Percentiles rank a stretch among this genome's conserved stretches.
Conservation (phyloP, 2,113 vertebrate genomes). For the Motacilla tschutschensis region DNA sequence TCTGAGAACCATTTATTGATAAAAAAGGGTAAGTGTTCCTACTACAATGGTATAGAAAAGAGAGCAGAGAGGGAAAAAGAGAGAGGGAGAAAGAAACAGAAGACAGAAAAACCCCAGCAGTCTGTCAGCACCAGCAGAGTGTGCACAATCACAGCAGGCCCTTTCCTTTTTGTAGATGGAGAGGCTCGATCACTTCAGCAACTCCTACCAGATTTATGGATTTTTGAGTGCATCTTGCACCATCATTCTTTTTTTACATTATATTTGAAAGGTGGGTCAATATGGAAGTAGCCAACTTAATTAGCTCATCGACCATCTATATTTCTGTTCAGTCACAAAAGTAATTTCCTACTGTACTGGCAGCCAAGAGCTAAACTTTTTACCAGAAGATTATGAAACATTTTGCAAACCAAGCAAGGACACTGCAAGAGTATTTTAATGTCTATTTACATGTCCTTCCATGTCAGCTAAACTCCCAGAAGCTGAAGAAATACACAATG, state of each 20-base stretch:
- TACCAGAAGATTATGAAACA: neutral
- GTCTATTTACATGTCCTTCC: neutral
- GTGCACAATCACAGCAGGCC: neutral
- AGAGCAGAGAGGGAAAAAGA: neutral
- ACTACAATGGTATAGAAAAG: neutral
- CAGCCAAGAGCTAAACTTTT: neutral
- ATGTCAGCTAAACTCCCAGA: neutral
- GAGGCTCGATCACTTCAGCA: neutral
- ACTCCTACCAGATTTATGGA: neutral
- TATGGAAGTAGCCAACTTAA: neutral
- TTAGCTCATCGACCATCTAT: neutral
- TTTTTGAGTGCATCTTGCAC: neutral
- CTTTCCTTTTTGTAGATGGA: neutral
- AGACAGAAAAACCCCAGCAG: neutral
- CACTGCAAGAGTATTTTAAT: neutral
- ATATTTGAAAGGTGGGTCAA: neutral
- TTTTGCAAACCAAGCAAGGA: neutral
- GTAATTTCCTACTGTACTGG: neutral
- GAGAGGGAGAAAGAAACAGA: neutral
- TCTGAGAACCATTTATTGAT: neutral
- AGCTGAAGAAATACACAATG: neutral
- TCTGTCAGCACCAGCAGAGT: neutral
- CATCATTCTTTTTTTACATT: neutral
- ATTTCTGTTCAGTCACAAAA: neutral
- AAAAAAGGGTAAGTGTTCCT: neutral